Evolutionary conservation across 2,113 vertebrate species (phyloP).

Genomic region (Anarhynchus alexandrinus): DNA sequence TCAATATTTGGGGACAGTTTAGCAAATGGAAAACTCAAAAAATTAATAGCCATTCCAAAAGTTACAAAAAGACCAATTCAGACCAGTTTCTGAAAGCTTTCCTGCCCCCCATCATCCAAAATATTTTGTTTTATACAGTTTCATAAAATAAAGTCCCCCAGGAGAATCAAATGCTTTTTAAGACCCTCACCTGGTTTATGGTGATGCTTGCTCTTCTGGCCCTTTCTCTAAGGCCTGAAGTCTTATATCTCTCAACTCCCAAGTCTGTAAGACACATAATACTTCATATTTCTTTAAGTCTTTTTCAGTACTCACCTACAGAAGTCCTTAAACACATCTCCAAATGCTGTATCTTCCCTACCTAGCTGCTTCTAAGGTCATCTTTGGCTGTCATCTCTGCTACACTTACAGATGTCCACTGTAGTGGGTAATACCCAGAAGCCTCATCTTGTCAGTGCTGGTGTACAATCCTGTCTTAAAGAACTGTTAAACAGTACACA

Average conservation of each 20-base stretch:
- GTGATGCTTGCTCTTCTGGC: background rate
- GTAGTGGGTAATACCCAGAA: background rate
- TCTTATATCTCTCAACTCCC: background rate
- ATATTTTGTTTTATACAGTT: background rate
- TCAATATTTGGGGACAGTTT: background rate
- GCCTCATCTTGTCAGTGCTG: background rate
- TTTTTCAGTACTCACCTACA: background rate
- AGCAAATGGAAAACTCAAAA: constrained; percentile 5
- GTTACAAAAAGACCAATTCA: background rate
- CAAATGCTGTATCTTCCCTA: background rate
- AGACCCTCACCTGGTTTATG: background rate
- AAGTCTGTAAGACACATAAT: background rate
- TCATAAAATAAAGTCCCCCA: background rate
- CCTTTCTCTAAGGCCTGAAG: background rate
- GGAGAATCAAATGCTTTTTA: background rate
- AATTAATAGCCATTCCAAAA: background rate
- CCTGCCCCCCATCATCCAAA: background rate
- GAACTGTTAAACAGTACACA: background rate
- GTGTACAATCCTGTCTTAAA: background rate
- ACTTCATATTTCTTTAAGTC: background rate
- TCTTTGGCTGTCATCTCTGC: background rate
- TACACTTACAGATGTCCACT: background rate
- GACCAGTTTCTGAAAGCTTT: background rate
- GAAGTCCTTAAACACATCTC: background rate
- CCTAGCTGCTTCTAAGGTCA: background rate